A percentile compares a stretch with the other conserved stretches of the same genome.
These are phyloP conservation scores for Eupeodes corollae DNA, from an alignment of 1,140 invertebrate genomes.

Conservation along the genomic window DNA sequence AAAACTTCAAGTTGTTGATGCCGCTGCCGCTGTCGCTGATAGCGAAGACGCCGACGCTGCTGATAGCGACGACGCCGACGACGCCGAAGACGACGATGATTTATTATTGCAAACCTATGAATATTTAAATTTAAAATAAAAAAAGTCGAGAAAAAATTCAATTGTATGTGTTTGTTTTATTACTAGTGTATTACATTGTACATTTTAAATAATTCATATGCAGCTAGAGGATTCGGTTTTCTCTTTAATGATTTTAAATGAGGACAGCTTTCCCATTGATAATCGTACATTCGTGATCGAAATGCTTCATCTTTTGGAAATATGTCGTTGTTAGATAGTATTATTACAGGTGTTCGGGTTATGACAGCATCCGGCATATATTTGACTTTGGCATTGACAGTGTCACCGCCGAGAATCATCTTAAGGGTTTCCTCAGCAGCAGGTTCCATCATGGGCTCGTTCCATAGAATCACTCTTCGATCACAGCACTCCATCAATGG, in stretches of 20 bases:
- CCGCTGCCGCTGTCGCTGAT: too few species aligned
- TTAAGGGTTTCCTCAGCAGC: constrained; percentile 18
- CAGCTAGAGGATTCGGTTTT: neutral
- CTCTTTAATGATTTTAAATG: neutral
- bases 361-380: constrained; percentile 5
- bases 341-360: constrained; percentile 8
- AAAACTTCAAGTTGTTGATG: too few species aligned
- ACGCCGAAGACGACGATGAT: neutral
- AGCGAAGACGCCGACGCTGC: too few species aligned
- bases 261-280: constrained; percentile 2
- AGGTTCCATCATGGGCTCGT: constrained; percentile 18
- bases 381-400: constrained; percentile 7
- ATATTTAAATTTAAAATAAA: too few species aligned
- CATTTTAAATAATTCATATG: neutral
- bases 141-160: neutral
- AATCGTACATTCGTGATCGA: constrained; percentile 3
- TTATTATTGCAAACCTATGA: too few species aligned
- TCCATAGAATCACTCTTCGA: constrained; percentile 23
- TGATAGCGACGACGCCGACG: neutral
- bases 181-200: neutral
- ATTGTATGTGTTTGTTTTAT: neutral
- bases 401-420: constrained; percentile 9
- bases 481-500: constrained; percentile 24
- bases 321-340: constrained; percentile 6
- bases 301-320: neutral